Conservation (phyloP, 1,140 invertebrate species). For the Lepidurus couesii region DNA sequence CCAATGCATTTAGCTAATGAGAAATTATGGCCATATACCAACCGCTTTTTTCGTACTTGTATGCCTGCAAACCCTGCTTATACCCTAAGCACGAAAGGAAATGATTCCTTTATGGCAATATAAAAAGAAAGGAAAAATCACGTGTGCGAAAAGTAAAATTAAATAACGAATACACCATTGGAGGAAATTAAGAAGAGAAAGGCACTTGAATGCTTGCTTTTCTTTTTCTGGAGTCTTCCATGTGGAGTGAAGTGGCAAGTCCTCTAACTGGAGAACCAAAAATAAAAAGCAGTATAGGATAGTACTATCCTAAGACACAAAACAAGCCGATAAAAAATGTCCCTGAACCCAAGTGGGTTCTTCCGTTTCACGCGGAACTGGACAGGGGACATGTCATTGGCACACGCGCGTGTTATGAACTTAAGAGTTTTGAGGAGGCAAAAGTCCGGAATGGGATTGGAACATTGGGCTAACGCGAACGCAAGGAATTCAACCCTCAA, state of each 20-base stretch:
- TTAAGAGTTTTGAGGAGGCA: background rate
- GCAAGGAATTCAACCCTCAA: background rate
- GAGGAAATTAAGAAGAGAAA: background rate
- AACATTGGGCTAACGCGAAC: constrained; percentile 1
- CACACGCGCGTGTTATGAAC: background rate
- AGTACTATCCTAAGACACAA: background rate
- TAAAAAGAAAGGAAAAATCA: background rate
- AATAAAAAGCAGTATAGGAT: background rate
- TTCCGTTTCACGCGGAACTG: constrained; percentile 20
- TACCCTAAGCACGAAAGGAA: too few species aligned
- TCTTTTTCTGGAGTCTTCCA: background rate
- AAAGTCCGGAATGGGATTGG: background rate
- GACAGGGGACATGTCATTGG: constrained; percentile 9
- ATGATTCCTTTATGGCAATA: too few species aligned
- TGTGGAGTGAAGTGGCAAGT: background rate
- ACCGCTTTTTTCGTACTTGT: too few species aligned
- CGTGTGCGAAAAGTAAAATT: background rate
- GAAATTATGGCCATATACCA: too few species aligned
- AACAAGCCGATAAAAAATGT: background rate
- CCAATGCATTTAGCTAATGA: too few species aligned
- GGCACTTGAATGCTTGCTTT: background rate
- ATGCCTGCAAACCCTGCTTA: too few species aligned
- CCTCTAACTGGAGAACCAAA: background rate
- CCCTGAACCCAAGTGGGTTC: background rate
- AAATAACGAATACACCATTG: background rate